Percentiles rank a stretch among this genome's conserved stretches.
phyloP scores from a whole-genome alignment of 2,888 invertebrate species.

The Operophtera brumata region DNA sequence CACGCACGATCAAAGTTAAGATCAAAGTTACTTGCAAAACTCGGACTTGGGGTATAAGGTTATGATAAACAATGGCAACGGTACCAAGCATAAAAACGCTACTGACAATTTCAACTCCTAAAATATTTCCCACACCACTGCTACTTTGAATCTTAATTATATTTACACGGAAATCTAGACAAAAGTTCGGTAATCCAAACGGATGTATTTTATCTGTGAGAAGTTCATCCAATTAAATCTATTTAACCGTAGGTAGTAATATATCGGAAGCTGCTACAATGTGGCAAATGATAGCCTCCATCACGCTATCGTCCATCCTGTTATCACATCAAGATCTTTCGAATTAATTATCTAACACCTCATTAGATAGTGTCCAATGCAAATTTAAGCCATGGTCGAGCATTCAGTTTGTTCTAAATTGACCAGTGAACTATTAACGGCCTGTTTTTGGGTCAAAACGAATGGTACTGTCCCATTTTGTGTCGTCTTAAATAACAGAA shows the following conservation, averaged over 20 bases:
- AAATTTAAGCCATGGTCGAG: slow-evolving; percentile 66
- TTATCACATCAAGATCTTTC: slow-evolving; percentile 64
- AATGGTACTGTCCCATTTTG: not conserved
- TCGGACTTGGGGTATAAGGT: too few species aligned
- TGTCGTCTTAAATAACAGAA: slow-evolving; percentile 13
- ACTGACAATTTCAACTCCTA: too few species aligned
- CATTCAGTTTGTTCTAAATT: slow-evolving; percentile 56
- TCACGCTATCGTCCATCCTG: slow-evolving; percentile 51
- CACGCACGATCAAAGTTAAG: too few species aligned
- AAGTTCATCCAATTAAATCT: slow-evolving; percentile 48
- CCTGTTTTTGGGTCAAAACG: slow-evolving; percentile 58
- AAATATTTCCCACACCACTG: too few species aligned
- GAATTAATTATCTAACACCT: slow-evolving; percentile 76
- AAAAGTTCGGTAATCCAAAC: not conserved
- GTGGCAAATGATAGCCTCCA: slow-evolving; percentile 51
- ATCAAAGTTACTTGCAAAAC: too few species aligned
- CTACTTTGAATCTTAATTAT: too few species aligned
- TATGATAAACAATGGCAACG: too few species aligned
- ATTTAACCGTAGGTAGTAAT: slow-evolving; percentile 41
- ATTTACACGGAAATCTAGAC: not conserved
- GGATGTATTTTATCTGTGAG: slow-evolving; percentile 43
- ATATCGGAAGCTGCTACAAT: slow-evolving; percentile 64
- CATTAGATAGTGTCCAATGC: slow-evolving; percentile 71
- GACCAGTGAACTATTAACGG: slow-evolving; percentile 64
- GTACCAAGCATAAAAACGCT: too few species aligned